phyloP scores from a whole-genome alignment of 2,797 vertebrate species.

The Knipowitschia caucasica region DNA sequence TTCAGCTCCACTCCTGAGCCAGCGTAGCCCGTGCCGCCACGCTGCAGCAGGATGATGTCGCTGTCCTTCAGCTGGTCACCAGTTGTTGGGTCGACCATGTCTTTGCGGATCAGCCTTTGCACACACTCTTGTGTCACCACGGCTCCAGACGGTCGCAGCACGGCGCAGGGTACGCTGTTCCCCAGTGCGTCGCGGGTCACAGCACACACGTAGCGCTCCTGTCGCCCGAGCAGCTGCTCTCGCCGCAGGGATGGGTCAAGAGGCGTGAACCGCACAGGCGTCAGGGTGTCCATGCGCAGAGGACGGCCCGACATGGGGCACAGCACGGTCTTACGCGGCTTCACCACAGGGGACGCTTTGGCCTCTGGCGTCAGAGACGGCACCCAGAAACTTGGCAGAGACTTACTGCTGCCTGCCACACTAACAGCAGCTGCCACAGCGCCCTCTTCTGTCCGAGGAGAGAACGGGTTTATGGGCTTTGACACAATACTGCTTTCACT shows the following conservation, averaged over 20 bases:
- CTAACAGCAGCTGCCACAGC: conserved; percentile 44
- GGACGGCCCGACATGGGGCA: conserved; percentile 88
- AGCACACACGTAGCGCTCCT: conserved; percentile 86
- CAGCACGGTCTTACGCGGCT: conserved; percentile 80
- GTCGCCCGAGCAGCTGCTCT: conserved; percentile 81
- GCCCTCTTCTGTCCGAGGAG: conserved; percentile 36
- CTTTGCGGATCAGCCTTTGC: conserved; percentile 85
- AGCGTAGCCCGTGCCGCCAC: conserved; percentile 88
- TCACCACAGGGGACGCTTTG: conserved; percentile 82
- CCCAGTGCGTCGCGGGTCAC: conserved; percentile 86
- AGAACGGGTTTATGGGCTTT: conserved; percentile 90
- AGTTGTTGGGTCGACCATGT: conserved; percentile 85
- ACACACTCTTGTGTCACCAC: conserved; percentile 91
- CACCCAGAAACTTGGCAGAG: conserved; percentile 88
- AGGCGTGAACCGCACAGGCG: conserved; percentile 77
- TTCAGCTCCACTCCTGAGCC: conserved; percentile 82
- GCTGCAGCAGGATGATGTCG: conserved; percentile 85
- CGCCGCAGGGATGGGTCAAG: conserved; percentile 81
- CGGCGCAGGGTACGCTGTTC: conserved; percentile 85
- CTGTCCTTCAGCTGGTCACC: conserved; percentile 79
- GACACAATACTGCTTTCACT: conserved; percentile 87
- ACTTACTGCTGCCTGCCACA: conserved; percentile 39
- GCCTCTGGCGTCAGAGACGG: conserved; percentile 86
- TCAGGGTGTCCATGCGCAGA: conserved; percentile 84
- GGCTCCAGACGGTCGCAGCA: conserved; percentile 81